phyloP scores from a whole-genome alignment of 2,113 vertebrate genomes.

The Grammomys surdaster region DNA sequence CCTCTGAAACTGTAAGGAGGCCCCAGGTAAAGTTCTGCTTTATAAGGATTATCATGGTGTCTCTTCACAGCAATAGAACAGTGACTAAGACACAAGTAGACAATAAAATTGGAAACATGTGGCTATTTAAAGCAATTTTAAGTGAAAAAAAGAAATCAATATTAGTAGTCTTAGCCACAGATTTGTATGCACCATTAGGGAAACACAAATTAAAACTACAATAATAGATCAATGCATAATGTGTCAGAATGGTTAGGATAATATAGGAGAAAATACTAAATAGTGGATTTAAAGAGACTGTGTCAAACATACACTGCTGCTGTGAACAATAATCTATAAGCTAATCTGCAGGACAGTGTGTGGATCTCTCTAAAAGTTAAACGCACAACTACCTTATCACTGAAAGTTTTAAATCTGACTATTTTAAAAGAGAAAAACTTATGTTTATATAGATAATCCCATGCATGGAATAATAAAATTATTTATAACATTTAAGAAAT shows the following conservation, averaged over 20 bases:
- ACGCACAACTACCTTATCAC: not conserved
- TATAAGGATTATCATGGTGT: not conserved
- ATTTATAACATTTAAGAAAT: not conserved
- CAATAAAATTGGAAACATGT: not conserved
- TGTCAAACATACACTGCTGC: not conserved
- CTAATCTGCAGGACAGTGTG: not conserved
- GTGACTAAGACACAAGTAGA: not conserved
- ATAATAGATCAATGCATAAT: not conserved
- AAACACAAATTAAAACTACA: not conserved
- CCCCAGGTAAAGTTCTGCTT: not conserved
- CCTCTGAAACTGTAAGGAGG: not conserved
- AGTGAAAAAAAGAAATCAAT: not conserved
- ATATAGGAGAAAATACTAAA: not conserved
- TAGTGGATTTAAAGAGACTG: not conserved
- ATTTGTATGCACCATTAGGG: not conserved
- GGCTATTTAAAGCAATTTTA: not conserved
- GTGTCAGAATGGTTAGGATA: not conserved
- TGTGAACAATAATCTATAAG: not conserved
- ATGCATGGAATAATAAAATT: not conserved
- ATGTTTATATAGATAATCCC: not conserved
- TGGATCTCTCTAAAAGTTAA: not conserved
- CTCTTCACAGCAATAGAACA: not conserved
- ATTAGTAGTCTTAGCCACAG: not conserved
- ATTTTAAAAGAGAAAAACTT: not conserved
- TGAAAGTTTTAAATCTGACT: not conserved